Percentiles rank a stretch among this genome's conserved stretches.
Conservation (phyloP, 2,888 invertebrate genomes). For the Agrochola lychnidis region DNA sequence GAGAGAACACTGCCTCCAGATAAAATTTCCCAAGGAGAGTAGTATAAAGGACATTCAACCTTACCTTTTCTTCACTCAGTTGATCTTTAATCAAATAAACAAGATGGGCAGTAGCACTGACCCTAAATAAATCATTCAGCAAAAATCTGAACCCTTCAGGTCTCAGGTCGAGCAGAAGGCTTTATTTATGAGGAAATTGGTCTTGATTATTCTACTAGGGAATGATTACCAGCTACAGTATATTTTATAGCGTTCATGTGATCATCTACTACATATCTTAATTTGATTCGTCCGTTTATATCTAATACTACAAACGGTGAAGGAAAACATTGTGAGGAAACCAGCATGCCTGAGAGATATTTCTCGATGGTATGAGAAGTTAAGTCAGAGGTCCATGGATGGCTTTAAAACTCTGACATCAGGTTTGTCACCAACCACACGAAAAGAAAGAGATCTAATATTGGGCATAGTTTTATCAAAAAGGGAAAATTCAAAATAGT, state of each 20-base stretch:
- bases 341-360: too few relatives aligned
- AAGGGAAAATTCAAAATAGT: not conserved
- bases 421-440: too few relatives aligned
- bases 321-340: too few relatives aligned
- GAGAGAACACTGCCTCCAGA: constrained; percentile 5
- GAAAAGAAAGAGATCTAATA: too few relatives aligned
- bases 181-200: constrained; percentile 36
- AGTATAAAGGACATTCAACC: constrained; percentile 21
- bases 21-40: constrained; percentile 20
- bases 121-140: constrained; percentile 51
- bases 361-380: too few relatives aligned
- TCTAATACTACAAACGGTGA: too few relatives aligned
- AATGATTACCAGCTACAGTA: constrained; percentile 5
- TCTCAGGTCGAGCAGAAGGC: constrained; percentile 23
- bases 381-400: too few relatives aligned
- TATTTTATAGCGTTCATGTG: not conserved
- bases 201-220: constrained; percentile 11
- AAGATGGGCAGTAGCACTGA: constrained; percentile 34
- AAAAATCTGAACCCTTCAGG: constrained; percentile 44
- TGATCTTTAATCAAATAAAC: constrained; percentile 60
- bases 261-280: not conserved
- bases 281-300: too few relatives aligned
- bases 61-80: constrained; percentile 52
- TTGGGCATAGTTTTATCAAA: not conserved
- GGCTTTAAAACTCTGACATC: too few relatives aligned